Base-by-base conservation (phyloP, 2,797 vertebrate species). In the Hydrolagus colliei region DNA sequence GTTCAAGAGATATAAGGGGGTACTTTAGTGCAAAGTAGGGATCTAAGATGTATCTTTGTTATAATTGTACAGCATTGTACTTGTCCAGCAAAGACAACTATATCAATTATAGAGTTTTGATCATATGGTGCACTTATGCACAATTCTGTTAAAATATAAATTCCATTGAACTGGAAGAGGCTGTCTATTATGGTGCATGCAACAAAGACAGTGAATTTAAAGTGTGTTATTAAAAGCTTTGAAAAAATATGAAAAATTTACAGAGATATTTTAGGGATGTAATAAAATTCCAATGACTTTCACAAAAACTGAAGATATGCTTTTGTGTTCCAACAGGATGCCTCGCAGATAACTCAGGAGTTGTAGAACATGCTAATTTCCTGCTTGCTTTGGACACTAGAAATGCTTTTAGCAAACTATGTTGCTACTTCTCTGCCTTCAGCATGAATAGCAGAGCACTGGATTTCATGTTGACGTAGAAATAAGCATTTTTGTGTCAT, bases 321-420 rank as follows among this genome's bases (percentile, higher is more conserved):
- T 71, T 14, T 16, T 84, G 22, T 71, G 67, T 52, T 52, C 65
- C 11, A 71, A 84, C 9, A 41, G 65, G 32, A 84, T 84, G 65
- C 27, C 10, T 84, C 18, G 35, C 65, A 9, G 18, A 61, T 71
- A 84, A 84, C 32, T 41, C 65, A 68, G 20, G 20, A 35, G 11
- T 84, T 68, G 68, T 84, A 71, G 79, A 68, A 68, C 16, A 35
- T 84, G 79, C 65, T 71, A 27, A 84, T 84, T 84, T 84, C 65
- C 79, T 84, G 79, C 65, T 84, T 84, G 79, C 68, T 84, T 84
- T 84, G 6, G 65, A 84, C 79, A 71, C 68, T 41, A 84, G 79
- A 84, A 84, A n/a, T 84, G 32, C 79, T 68, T 84, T 82, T 41
- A 41, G 79, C 63, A 82, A 82, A 68, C 79, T 82, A 82, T 11